A percentile compares a stretch with the other conserved stretches of the same genome.
Conservation (phyloP, 64 coral and sea anemone genomes). For the Acropora tenuis region DNA sequence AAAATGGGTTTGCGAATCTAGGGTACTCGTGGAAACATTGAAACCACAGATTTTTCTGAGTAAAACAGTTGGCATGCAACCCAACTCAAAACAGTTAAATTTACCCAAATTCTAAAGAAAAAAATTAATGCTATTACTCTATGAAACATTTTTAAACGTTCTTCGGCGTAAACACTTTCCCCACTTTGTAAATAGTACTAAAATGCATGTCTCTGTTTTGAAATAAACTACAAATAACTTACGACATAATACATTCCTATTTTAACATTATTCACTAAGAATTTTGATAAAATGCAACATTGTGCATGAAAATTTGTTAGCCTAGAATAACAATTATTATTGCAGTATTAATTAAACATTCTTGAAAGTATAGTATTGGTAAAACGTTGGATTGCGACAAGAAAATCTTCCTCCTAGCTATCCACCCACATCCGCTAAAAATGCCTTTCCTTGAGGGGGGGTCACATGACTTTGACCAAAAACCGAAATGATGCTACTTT, state of each 20-base stretch:
- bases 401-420: conserved; percentile 4
- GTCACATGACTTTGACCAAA: not conserved
- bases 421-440: not conserved
- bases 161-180: not conserved
- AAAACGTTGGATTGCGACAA: conserved; percentile 4
- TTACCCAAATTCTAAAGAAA: not conserved
- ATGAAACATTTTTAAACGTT: not conserved
- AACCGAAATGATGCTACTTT: not conserved
- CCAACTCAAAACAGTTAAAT: not conserved
- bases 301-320: conserved; percentile 19
- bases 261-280: conserved; percentile 42
- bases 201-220: not conserved
- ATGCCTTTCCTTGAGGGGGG: not conserved
- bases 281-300: conserved; percentile 44
- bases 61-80: not conserved
- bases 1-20: no score
- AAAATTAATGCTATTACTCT: not conserved
- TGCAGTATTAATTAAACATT: not conserved
- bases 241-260: not conserved
- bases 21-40: not conserved
- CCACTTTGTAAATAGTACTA: not conserved
- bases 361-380: not conserved
- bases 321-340: conserved; percentile 20
- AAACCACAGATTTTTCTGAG: not conserved
- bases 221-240: conserved; percentile 51